Conservation (phyloP, 2,888 invertebrate species). For the Eilema caniola region DNA sequence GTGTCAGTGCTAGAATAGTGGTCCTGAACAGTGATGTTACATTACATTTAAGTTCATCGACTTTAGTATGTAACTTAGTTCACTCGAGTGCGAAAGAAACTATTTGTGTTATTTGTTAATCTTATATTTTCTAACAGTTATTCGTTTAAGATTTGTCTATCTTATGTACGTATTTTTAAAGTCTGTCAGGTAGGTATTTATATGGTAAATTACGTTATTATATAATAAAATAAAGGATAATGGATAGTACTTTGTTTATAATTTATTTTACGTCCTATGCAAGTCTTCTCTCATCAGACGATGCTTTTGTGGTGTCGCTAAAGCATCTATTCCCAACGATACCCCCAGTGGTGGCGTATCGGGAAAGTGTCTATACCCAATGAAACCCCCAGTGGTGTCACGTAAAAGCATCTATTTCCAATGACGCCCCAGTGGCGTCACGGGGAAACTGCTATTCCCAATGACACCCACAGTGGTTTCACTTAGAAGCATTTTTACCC, state of each 20-base stretch:
- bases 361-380: no score
- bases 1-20: no score
- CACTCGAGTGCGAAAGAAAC: neutral
- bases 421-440: neutral
- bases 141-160: constrained; percentile 15
- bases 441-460: neutral
- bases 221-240: neutral
- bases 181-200: constrained; percentile 8
- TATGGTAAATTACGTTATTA: neutral
- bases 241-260: neutral
- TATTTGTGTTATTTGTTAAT: neutral
- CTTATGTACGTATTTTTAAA: constrained; percentile 9
- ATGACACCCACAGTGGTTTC: neutral
- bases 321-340: no score
- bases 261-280: neutral
- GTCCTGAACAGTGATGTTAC: no score
- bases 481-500: neutral
- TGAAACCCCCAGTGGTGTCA: no score
- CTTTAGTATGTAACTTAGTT: neutral
- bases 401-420: neutral
- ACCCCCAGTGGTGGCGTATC: no score
- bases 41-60: neutral
- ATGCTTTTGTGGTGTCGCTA: no score
- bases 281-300: neutral
- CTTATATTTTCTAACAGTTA: neutral